These are phyloP conservation scores for Anolis apletophallus DNA, from an alignment of 2,797 vertebrate genomes.

Conservation along the genomic window DNA sequence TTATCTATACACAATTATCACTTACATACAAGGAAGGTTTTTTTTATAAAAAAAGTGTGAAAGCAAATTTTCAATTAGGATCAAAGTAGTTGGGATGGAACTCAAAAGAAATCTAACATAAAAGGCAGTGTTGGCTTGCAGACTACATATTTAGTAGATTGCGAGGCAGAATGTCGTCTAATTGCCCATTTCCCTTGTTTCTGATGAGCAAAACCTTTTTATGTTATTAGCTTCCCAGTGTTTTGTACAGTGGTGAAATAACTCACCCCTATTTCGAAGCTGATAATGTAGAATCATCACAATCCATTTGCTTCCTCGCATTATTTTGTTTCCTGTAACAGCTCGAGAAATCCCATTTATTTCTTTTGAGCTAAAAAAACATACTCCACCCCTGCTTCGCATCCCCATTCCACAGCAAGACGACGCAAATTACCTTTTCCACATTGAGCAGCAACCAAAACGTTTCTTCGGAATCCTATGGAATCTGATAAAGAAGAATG, in stretches of 20 bases:
- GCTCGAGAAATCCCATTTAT: conserved; percentile 65
- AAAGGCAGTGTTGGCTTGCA: not conserved
- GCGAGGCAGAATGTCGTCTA: conserved; percentile 38
- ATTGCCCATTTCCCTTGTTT: conserved; percentile 46
- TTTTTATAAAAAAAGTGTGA: not conserved
- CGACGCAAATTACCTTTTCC: conserved; percentile 56
- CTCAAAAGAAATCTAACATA: conserved; percentile 8
- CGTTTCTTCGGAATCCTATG: not conserved
- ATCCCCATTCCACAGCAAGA: conserved; percentile 37
- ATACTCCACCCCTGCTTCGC: conserved; percentile 56
- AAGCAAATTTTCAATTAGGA: conserved; percentile 12
- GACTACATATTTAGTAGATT: conserved; percentile 6
- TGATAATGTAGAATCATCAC: conserved; percentile 61
- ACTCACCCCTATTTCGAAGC: conserved; percentile 54
- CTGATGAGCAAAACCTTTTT: conserved; percentile 55
- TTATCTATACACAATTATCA: not conserved
- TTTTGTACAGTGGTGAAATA: conserved; percentile 66
- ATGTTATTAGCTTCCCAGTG: conserved; percentile 61
- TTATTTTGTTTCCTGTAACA: conserved; percentile 59
- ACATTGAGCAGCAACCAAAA: not conserved
- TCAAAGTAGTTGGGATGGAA: conserved; percentile 10
- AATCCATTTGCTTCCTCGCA: conserved; percentile 50
- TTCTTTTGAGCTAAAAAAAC: conserved; percentile 46
- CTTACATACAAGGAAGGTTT: not conserved
- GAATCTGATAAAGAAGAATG: conserved; percentile 34